Conservation (phyloP, 2,113 vertebrate species). For the Charina bottae region DNA sequence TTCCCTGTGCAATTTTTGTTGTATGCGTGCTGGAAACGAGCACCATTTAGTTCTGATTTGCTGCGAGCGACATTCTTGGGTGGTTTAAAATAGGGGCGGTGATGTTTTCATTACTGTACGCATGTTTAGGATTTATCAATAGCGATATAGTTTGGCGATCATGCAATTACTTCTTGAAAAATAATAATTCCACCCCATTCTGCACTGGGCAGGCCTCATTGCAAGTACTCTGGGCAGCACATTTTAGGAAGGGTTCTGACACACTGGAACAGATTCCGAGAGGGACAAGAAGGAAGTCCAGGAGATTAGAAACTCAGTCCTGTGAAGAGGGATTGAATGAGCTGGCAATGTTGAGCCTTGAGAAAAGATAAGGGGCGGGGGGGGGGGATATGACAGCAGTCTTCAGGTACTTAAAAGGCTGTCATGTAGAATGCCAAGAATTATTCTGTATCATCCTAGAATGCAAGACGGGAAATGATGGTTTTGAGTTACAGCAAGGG, state of each 20-base stretch:
- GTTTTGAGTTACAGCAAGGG: neutral
- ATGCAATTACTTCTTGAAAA: neutral
- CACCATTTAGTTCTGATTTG: neutral
- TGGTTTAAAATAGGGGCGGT: neutral
- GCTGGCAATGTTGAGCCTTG: neutral
- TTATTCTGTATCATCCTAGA: neutral
- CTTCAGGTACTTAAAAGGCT: neutral
- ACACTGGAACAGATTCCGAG: neutral
- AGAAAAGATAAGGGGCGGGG: neutral
- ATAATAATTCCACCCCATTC: neutral
- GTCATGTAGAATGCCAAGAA: neutral
- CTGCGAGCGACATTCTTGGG: neutral
- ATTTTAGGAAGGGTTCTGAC: neutral
- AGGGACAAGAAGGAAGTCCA: neutral
- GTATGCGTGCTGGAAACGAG: neutral
- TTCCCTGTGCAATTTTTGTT: neutral
- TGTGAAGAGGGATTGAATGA: neutral
- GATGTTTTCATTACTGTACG: neutral
- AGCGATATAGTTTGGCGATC: neutral
- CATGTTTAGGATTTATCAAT: neutral
- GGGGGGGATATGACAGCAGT: neutral
- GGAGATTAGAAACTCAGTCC: neutral
- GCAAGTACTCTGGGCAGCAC: neutral
- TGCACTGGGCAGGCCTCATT: neutral
- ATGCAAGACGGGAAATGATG: neutral